These are phyloP conservation scores for Myotis myotis DNA, from an alignment of 2,797 vertebrate genomes.

Conservation along the genomic window DNA sequence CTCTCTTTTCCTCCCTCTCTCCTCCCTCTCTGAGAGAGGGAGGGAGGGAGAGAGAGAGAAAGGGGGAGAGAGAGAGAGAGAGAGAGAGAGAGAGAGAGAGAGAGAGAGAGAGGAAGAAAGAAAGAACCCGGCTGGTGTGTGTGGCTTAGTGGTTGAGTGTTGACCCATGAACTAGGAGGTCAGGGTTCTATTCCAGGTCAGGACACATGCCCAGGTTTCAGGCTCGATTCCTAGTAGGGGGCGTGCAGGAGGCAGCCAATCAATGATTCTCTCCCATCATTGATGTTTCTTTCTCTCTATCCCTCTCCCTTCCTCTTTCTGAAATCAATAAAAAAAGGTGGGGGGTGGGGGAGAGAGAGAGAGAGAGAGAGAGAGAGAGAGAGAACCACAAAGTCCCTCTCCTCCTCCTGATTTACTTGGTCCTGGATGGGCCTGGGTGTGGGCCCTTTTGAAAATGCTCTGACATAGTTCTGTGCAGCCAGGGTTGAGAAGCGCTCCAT, in stretches of 20 bases:
- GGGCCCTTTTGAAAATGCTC: neutral
- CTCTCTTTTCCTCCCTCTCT: neutral
- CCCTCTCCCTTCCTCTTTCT: neutral
- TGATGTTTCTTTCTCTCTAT: neutral
- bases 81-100: too few relatives aligned
- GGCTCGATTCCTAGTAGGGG: too few relatives aligned
- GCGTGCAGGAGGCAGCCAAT: too few relatives aligned
- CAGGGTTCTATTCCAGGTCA: too few relatives aligned
- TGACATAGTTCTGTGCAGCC: neutral
- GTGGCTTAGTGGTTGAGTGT: too few relatives aligned
- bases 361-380: too few relatives aligned
- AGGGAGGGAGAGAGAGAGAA: neutral
- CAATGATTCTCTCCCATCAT: too few relatives aligned
- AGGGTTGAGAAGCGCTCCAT: neutral
- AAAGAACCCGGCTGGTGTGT: too few relatives aligned
- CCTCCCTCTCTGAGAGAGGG: neutral
- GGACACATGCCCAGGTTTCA: too few relatives aligned
- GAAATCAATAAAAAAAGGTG: neutral
- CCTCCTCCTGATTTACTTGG: neutral
- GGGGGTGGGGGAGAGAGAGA: too few relatives aligned
- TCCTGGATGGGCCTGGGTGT: neutral
- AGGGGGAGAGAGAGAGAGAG: neutral
- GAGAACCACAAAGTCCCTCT: neutral
- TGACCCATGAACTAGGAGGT: too few relatives aligned
- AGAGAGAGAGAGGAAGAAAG: neutral